Evolutionary conservation across 1,140 invertebrate species (phyloP), one percentile per base, ranked within the genome.

Genomic region (Bombus terrestris): DNA sequence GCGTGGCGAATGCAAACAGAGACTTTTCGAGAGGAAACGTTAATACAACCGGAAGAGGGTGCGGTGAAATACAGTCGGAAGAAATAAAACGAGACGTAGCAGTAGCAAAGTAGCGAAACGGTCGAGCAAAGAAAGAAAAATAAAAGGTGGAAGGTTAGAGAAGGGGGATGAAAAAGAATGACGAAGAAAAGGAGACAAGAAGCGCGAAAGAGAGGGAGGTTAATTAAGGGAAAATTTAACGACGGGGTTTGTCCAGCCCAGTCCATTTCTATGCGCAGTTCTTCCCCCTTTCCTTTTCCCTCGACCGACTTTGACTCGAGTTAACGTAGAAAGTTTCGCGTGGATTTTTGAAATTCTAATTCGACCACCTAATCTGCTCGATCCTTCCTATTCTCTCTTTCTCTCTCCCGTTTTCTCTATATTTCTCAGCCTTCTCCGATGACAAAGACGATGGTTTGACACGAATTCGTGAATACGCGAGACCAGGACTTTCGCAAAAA

Each of bases 301-400:
- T 74, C 77, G 66, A 66, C 69, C 68, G 72, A 89, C 83, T 89
- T 86, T 81, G 76, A 71, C 88, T 74, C 37, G 88, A 88, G 75
- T 85, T 88, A 91, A 92, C 91, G 91, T 75, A 62, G 68, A 90
- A 91, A 92, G 87, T 92, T 92, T 71, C 85, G 37, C 88, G 82
- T 59, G 87, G 79, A 90, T 90, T 92, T 92, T 88, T 92, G 90
- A 91, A 92, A 90, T 92, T 89, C 92, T 91, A 90, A 92, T 92
- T 91, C 78, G 39, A 68, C 72, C 80, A 68, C 69, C 88, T 90
- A 91, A 92, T 91, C 86, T 85, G 53, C 68, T 73, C 84, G 57
- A 71, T 69, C 82, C 78, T 15, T 81, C 78, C 82, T 10, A 22
- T 35, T 3, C n/a, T n/a, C 12, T 37, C 32, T 32, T 25, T 53